Base-by-base conservation (phyloP, 2,113 vertebrate species). In the Larimichthys polyactis region DNA sequence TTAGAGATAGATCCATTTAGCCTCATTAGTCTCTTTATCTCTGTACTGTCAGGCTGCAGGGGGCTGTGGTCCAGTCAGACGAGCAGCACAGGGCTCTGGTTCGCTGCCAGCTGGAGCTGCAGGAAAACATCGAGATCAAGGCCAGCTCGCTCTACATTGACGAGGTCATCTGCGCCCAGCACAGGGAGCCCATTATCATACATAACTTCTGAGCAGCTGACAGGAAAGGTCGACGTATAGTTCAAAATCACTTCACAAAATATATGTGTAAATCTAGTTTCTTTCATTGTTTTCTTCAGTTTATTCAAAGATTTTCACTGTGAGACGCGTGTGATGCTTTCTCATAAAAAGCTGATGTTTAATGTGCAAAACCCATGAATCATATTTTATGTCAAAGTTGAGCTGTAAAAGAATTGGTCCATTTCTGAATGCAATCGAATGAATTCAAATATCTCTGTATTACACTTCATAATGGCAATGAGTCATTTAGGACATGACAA, bases 111-210 rank as follows among this genome's bases (percentile, higher is more conserved):
- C 91, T 98, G 19, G 91, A 94, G 27, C 93, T 99, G 88, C 96
- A 98, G 92, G 95, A 97, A 62, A 95, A 96, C 87, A 96, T 99
- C 49, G 89, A 95, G 48, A 83, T 96, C 29, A 98, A 98, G 77
- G 90, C 95, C 70, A 95, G 93, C 75, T 94, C 96, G 0, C 78
- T 99, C 46, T 99, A 98, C 71, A 96, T 98, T 3, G 97, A 99
- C 0, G 96, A 99, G 75, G 96, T 98, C 76, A 89, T 97, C 65
- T 99, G 97, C 64, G 73, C 86, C 86, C 95, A 95, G 87, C 93
- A 96, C 92, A 93, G 95, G 79, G 95, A 96, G 84, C 90, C 96
- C 66, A 75, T 97, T 14, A 57, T 79, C 3, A 95, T 95, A 36
- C 91, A 93, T 20, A 90, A 24, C 0, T 96, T 96, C 77, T 99